These are phyloP conservation scores for Papilio xuthus DNA, from an alignment of 1,140 invertebrate species.

Conservation along the genomic window DNA sequence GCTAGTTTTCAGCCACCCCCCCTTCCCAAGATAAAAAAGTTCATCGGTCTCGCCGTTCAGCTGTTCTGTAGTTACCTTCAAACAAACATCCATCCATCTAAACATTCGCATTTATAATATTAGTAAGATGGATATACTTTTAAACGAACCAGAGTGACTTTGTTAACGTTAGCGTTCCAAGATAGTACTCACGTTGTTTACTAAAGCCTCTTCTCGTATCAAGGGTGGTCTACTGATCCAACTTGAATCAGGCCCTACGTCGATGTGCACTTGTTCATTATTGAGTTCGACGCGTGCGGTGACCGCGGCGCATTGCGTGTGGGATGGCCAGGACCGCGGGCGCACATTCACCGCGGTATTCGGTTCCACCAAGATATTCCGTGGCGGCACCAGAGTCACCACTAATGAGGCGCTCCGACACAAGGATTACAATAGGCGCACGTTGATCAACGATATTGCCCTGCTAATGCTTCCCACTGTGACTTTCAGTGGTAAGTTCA, in stretches of 20 bases:
- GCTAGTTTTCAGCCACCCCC: too few species aligned
- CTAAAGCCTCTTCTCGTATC: too few species aligned
- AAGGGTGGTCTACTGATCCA: background rate
- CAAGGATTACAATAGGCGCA: background rate
- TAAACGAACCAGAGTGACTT: too few species aligned
- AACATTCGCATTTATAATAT: too few species aligned
- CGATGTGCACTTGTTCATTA: background rate
- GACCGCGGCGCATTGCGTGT: constrained; percentile 39
- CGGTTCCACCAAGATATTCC: constrained; percentile 30
- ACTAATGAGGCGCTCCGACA: background rate
- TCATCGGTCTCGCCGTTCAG: too few species aligned
- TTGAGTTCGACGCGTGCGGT: background rate
- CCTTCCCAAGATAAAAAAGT: too few species aligned
- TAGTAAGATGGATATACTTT: too few species aligned
- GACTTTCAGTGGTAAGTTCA: background rate
- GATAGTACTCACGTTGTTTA: too few species aligned
- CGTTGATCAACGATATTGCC: background rate
- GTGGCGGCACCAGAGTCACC: constrained; percentile 29
- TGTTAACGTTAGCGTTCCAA: too few species aligned
- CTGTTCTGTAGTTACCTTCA: too few species aligned
- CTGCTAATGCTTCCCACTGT: background rate
- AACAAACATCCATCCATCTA: too few species aligned
- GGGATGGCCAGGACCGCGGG: constrained; percentile 30
- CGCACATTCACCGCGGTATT: constrained; percentile 29
- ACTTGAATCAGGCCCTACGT: background rate